Evolutionary conservation across 2,888 invertebrate genomes (phyloP).

Genomic region (Biston betularia): DNA sequence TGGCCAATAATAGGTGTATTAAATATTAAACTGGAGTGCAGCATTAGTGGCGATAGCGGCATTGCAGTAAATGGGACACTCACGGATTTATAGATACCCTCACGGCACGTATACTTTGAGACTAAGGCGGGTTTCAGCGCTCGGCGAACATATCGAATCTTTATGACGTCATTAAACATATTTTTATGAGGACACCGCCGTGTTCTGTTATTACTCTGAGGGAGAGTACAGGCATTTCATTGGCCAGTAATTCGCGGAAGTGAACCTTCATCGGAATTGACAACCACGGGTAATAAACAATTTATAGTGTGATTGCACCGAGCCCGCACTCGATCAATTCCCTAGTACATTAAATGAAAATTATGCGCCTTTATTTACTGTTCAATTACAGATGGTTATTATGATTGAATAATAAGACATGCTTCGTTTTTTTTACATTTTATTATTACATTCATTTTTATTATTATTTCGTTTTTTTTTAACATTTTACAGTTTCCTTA

Average conservation of each 20-base stretch:
- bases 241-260: constrained; percentile 75
- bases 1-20: constrained; percentile 34
- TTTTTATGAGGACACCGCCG: constrained; percentile 82
- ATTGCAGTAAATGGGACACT: constrained; percentile 74
- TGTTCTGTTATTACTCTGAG: constrained; percentile 74
- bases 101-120: constrained; percentile 61
- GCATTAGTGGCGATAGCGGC: constrained; percentile 67
- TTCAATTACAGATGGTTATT: constrained; percentile 32
- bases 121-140: constrained; percentile 70
- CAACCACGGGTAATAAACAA: constrained; percentile 73
- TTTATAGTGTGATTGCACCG: constrained; percentile 58
- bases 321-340: constrained; percentile 56
- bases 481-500: no score
- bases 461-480: background rate
- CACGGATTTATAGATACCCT: constrained; percentile 72
- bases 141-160: constrained; percentile 76
- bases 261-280: constrained; percentile 72
- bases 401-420: background rate
- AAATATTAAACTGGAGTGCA: constrained; percentile 62
- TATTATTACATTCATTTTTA: no score
- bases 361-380: constrained; percentile 51
- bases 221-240: constrained; percentile 69
- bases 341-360: constrained; percentile 56
- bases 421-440: background rate
- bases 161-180: constrained; percentile 84